Evolutionary conservation across 2,113 vertebrate genomes (phyloP).

Genomic region (Pipa parva): DNA sequence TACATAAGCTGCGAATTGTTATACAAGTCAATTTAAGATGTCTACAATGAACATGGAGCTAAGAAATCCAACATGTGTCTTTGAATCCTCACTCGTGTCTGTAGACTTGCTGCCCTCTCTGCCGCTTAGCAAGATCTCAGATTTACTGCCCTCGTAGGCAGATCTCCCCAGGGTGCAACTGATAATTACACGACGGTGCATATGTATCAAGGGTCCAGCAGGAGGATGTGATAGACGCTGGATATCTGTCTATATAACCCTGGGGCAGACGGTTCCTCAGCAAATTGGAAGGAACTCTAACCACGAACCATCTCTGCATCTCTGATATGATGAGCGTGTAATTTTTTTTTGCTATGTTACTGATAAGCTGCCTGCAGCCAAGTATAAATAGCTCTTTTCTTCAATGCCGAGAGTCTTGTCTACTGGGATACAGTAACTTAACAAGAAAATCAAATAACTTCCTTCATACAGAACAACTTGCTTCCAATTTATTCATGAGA

Average conservation of each 20-base stretch:
- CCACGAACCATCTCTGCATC: slow-evolving; percentile 46
- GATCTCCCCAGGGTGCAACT: not conserved
- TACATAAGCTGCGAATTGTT: too few relatives aligned
- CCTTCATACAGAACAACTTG: slow-evolving; percentile 21
- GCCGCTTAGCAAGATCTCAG: too few relatives aligned
- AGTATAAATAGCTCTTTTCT: slow-evolving; percentile 44
- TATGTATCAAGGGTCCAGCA: not conserved
- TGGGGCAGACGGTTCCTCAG: slow-evolving; percentile 39
- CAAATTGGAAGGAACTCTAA: slow-evolving; percentile 43
- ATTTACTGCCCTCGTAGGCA: fast-evolving
- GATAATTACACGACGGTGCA: not conserved
- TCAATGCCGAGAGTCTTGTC: slow-evolving; percentile 23
- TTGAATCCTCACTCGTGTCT: too few relatives aligned
- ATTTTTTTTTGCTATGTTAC: slow-evolving; percentile 43
- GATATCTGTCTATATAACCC: slow-evolving; percentile 42
- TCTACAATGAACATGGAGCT: too few relatives aligned
- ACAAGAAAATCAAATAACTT: slow-evolving; percentile 24
- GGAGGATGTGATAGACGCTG: not conserved
- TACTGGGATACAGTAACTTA: slow-evolving; percentile 25
- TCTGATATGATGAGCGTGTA: slow-evolving; percentile 48
- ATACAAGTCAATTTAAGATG: too few relatives aligned
- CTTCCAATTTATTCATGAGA: slow-evolving; percentile 36
- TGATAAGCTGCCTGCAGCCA: slow-evolving; percentile 53
- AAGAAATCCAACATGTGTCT: too few relatives aligned
- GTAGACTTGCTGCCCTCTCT: not conserved